Evolutionary conservation across 1,140 invertebrate genomes (phyloP), one percentile per base, ranked within the genome.

Genomic region (Macrocentrus cingulum): DNA sequence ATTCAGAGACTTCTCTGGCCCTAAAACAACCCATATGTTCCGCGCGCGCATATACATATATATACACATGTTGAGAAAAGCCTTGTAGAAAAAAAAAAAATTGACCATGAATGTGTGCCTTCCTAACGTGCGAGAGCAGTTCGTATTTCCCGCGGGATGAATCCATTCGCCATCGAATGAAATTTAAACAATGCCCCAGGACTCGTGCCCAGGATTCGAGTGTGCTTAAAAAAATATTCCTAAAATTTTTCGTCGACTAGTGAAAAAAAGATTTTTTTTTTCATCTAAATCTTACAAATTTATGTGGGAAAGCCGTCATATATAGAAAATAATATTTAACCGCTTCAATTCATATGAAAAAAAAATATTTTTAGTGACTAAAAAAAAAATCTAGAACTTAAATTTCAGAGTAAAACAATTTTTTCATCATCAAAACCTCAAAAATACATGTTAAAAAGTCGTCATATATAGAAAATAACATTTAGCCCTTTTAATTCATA

Each of bases 41-140:
- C 34, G 9, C 20, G 13, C 45, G 50, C 23, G n/a, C 32, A 45
- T 62, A 66, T 58, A 61, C 50, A 37, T 41, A 42, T 29, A 46
- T 29, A 8, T 1, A 18, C 15, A 18, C 22, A 56, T 15, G 19
- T 7, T 19, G 58, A 57, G 41, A 54, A 64, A 45, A 71, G 39
- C 23, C 56, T 67, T 66, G 66, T 65, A 15, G 15, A 44, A 7
- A 50, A 50, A 16, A 15, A n/a, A 19, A 75, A 74, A 76, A 75
- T 75, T 76, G 73, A 75, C 68, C 68, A 64, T 61, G 45, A 65
- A n/a, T n/a, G n/a, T n/a, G n/a, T n/a, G n/a, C n/a, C n/a, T n/a
- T n/a, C n/a, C 51, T 72, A 41, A 41, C 58, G 68, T 67, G 66
- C 66, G 23, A 19, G 13, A 11, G 22, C 52, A 63, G 59, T 65